Evolutionary conservation across 2,113 vertebrate species (phyloP).

Genomic region (Anas platyrhynchos): DNA sequence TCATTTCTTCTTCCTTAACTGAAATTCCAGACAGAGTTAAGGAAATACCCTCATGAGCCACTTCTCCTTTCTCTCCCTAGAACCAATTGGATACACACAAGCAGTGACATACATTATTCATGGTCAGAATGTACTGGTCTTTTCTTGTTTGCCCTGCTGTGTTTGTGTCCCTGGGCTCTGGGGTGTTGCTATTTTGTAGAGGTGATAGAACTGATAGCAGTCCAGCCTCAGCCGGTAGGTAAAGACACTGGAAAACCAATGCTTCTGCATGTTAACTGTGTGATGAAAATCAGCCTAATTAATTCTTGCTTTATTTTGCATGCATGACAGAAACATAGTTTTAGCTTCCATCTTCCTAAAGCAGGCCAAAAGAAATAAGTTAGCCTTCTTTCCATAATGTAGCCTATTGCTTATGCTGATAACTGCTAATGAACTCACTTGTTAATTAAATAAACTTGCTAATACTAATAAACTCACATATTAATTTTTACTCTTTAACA

Average conservation of each 20-base stretch:
- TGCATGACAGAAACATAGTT: background rate
- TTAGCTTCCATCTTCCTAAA: background rate
- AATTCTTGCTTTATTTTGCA: background rate
- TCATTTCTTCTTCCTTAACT: constrained; percentile 83
- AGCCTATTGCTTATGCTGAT: constrained; percentile 2
- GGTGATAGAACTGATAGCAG: constrained; percentile 80
- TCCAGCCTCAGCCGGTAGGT: constrained; percentile 81
- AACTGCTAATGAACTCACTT: background rate
- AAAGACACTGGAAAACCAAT: constrained; percentile 34
- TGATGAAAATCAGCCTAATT: constrained; percentile 41
- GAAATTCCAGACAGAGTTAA: constrained; percentile 80
- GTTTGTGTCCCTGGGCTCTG: constrained; percentile 63
- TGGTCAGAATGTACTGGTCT: background rate
- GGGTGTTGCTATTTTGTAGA: constrained; percentile 78
- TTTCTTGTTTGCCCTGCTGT: constrained; percentile 16
- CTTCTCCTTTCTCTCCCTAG: constrained; percentile 68
- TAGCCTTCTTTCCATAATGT: background rate
- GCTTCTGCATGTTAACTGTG: constrained; percentile 21
- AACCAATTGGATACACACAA: constrained; percentile 14
- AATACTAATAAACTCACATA: background rate
- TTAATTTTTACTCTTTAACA: constrained; percentile 11
- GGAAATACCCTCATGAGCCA: constrained; percentile 73
- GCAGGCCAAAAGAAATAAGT: background rate
- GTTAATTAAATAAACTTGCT: background rate
- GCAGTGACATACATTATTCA: constrained; percentile 26